Conservation (phyloP, 1,140 invertebrate genomes). For the Capitella teleta region DNA sequence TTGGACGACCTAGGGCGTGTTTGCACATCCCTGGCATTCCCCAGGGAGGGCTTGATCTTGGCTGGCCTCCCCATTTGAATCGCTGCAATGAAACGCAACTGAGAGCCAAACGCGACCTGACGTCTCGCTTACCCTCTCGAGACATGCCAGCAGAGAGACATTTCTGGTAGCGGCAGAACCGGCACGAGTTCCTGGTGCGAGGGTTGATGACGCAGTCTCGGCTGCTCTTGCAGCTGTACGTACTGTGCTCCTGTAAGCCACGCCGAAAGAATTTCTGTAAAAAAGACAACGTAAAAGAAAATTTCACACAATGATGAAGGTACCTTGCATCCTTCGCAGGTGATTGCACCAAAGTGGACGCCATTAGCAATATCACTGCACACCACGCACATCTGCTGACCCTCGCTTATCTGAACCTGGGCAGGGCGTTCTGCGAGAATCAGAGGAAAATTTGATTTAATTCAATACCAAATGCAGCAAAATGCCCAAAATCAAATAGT, state of each 20-base stretch:
- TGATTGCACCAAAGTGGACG: slow-evolving; percentile 46
- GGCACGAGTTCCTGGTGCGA: slow-evolving; percentile 89
- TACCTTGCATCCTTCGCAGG: slow-evolving; percentile 47
- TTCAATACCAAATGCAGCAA: too few relatives aligned
- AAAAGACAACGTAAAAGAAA: too few relatives aligned
- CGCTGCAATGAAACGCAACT: too few relatives aligned
- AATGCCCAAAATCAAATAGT: too few relatives aligned
- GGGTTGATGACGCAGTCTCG: slow-evolving; percentile 79
- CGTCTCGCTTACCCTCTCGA: slow-evolving; percentile 60
- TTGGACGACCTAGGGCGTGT: too few relatives aligned
- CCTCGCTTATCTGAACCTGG: slow-evolving; percentile 26
- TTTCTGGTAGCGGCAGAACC: slow-evolving; percentile 82
- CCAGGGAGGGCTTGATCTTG: too few relatives aligned
- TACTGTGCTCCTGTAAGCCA: slow-evolving; percentile 76
- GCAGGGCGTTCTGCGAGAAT: slow-evolving; percentile 27
- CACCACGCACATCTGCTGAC: slow-evolving; percentile 40
- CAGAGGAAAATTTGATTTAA: too few relatives aligned
- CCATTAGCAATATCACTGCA: slow-evolving; percentile 45
- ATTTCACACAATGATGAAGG: too few relatives aligned
- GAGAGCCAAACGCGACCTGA: too few relatives aligned
- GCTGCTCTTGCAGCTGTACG: slow-evolving; percentile 29
- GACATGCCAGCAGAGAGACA: slow-evolving; percentile 91
- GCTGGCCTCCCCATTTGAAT: too few relatives aligned
- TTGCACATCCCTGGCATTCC: too few relatives aligned
- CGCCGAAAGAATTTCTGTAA: slow-evolving; percentile 86